Evolutionary conservation across 2,888 invertebrate species (phyloP), one percentile per base, ranked within the genome.

Genomic region (Euplexia lucipara): DNA sequence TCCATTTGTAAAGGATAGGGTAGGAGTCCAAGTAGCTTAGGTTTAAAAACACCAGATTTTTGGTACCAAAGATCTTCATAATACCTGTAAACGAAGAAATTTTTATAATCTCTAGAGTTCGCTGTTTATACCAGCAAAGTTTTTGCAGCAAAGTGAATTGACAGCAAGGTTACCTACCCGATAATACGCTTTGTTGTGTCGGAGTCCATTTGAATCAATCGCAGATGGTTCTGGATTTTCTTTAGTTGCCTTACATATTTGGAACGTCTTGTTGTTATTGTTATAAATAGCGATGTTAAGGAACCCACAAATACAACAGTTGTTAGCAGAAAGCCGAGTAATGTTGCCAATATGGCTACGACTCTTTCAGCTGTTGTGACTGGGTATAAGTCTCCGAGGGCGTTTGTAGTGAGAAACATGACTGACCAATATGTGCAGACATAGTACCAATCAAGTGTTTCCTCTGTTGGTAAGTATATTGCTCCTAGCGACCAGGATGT

Each of bases 1-100:
- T 96, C 95, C 93, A 94, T 95, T 86, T 92, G 93, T 47, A 96
- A 82, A 44, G 96, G 94, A 75, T 88, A 88, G 0, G 96, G 96
- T 16, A 96, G 83, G 2, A 94, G 70, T 30, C 84, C 81, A 44
- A 96, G 86, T 22, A 95, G 78, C 69, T 92, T 91, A 2, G 95
- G 92, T 59, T 94, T 90, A 56, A 93, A 92, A 16, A 96, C 94
- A 22, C 96, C 95, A 0, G 94, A 93, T 78, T 96, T 95, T 83
- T 95, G 94, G 67, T 93, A 92, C 96, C 96, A 96, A 9, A 96
- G 88, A 76, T 95, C 93, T 84, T 95, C 90, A 70, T 96, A 96
- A 83, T 96, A 96, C 64, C 95, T 95, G 51, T 35, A 70, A 78
- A 49, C 48, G 22, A 42, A 54, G 16, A 10, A 53, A n/a, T 16